Evolutionary conservation across 2,888 invertebrate species (phyloP).

Genomic region (Dicycla oo): DNA sequence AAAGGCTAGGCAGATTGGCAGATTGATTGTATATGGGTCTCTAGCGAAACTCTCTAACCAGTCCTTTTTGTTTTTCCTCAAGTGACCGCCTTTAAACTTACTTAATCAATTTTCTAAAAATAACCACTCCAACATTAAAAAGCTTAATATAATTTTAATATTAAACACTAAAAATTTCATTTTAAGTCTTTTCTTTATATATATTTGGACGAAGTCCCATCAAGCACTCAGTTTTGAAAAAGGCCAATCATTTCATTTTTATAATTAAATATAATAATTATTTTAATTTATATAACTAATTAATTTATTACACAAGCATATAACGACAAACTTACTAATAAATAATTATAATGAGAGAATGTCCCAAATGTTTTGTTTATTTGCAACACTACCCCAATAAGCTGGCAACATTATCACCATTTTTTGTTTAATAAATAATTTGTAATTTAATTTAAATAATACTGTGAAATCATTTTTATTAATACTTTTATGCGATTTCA

Average conservation of each 20-base stretch:
- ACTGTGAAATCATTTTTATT: not conserved
- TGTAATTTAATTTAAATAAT: slow-evolving; percentile 7
- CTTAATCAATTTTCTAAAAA: slow-evolving; percentile 42
- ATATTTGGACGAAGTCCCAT: slow-evolving; percentile 84
- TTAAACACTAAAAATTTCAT: slow-evolving; percentile 82
- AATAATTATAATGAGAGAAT: slow-evolving; percentile 63
- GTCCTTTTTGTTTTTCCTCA: too few relatives aligned
- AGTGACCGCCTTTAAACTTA: too few relatives aligned
- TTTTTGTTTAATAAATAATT: not conserved
- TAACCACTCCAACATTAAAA: slow-evolving; percentile 61
- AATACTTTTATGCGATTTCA: too few relatives aligned
- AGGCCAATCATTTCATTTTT: slow-evolving; percentile 81
- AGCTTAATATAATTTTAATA: slow-evolving; percentile 68
- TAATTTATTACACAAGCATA: slow-evolving; percentile 68
- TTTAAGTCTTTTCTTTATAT: slow-evolving; percentile 86
- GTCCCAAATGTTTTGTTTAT: slow-evolving; percentile 64
- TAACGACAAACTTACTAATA: slow-evolving; percentile 69
- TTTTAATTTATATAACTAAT: slow-evolving; percentile 63
- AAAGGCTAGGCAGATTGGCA: too few relatives aligned
- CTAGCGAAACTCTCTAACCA: too few relatives aligned
- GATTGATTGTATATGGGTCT: too few relatives aligned
- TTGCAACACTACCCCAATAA: slow-evolving; percentile 24
- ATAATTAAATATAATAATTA: slow-evolving; percentile 60
- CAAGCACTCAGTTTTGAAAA: slow-evolving; percentile 85
- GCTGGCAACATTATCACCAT: slow-evolving; percentile 13